phyloP scores from a whole-genome alignment of 2,888 invertebrate species.

The Apamea crenata region DNA sequence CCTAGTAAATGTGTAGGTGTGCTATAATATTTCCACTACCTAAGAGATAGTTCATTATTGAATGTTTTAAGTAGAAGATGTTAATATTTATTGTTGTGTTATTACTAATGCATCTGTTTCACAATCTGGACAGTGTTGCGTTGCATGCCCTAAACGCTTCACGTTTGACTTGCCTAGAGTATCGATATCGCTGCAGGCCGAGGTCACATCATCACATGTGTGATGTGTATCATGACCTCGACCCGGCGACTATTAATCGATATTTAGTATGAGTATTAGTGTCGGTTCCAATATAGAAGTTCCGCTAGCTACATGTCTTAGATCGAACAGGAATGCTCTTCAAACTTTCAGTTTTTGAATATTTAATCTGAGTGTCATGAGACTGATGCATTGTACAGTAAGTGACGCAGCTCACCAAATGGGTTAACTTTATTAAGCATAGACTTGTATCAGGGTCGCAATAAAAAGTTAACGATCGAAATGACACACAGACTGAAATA shows the following conservation, averaged over 20 bases:
- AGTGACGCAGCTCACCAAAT: conserved; percentile 6
- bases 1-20: conserved; percentile 62
- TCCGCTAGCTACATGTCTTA: conserved; percentile 50
- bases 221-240: conserved; percentile 35
- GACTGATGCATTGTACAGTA: conserved; percentile 5
- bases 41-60: conserved; percentile 38
- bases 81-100: conserved; percentile 45
- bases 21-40: conserved; percentile 44
- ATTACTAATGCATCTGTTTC: conserved; percentile 58
- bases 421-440: neutral
- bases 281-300: conserved; percentile 33
- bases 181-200: conserved; percentile 36
- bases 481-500: conserved; percentile 46
- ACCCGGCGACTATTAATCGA: conserved; percentile 23
- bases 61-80: conserved; percentile 60
- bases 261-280: conserved; percentile 47
- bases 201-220: conserved; percentile 32
- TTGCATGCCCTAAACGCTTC: conserved; percentile 61
- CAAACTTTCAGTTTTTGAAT: conserved; percentile 25
- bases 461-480: conserved; percentile 1
- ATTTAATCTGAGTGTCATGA: conserved; percentile 43
- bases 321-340: conserved; percentile 41
- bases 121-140: conserved; percentile 51
- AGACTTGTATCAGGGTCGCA: neutral
- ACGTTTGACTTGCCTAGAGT: conserved; percentile 26